These are phyloP conservation scores for Petrocephalus zakoni DNA, from an alignment of 2,113 vertebrate species.

Conservation along the genomic window DNA sequence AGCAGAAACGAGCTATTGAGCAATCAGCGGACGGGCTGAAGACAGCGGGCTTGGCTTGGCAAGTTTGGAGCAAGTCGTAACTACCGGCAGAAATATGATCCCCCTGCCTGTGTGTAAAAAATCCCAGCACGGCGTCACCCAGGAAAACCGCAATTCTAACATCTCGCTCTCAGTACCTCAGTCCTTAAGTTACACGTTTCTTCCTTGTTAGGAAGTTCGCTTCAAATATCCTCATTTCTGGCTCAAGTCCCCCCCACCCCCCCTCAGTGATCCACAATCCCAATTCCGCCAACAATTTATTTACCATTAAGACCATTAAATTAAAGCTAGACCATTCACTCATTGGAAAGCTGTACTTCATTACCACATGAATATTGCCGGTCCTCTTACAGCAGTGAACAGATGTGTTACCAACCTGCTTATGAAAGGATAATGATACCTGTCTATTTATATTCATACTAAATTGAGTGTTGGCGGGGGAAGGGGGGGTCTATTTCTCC, in stretches of 20 bases:
- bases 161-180: neutral
- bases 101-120: neutral
- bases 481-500: neutral
- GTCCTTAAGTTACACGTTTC: neutral
- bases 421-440: neutral
- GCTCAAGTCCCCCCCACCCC: neutral
- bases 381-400: neutral
- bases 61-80: neutral
- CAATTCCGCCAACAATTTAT: neutral
- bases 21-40: neutral
- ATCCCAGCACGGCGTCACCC: neutral
- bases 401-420: neutral
- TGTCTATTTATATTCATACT: no score
- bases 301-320: neutral
- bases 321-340: neutral
- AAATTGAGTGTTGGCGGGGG: no score
- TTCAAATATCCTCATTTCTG: neutral
- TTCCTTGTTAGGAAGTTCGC: neutral
- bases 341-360: neutral
- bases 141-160: conserved; percentile 1
- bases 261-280: neutral
- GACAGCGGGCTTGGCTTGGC: neutral
- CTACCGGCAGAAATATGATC: neutral
- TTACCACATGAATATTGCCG: neutral
- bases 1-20: neutral